Percentiles rank a stretch among this genome's conserved stretches.
These are phyloP conservation scores for Neotoxoptera formosana DNA, from an alignment of 1,140 invertebrate genomes.

Conservation along the genomic window DNA sequence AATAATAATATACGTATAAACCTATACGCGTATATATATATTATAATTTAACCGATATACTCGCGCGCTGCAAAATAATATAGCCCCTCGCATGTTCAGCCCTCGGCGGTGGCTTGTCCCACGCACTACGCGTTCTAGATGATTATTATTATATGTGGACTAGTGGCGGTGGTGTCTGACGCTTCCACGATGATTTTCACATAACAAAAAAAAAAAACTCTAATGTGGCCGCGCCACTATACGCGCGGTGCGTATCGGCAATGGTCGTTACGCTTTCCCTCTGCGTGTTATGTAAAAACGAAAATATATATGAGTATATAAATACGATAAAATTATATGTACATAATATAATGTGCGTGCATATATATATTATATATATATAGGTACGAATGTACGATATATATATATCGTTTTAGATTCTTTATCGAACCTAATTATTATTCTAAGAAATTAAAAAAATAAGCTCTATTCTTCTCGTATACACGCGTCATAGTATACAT, in stretches of 20 bases:
- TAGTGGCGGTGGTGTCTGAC: background rate
- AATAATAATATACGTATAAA: background rate
- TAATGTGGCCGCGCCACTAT: background rate
- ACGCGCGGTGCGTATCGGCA: slow-evolving; percentile 38
- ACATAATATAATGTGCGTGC: no score
- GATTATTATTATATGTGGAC: background rate
- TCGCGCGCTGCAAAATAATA: no score
- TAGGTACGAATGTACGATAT: no score
- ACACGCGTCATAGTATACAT: background rate
- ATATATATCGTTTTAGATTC: slow-evolving; percentile 21
- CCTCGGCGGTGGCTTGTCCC: background rate
- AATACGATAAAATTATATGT: background rate
- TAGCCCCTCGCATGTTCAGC: background rate
- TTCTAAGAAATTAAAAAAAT: background rate
- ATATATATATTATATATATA: background rate
- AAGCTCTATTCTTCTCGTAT: background rate
- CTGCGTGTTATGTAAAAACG: slow-evolving; percentile 49
- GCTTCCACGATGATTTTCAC: slow-evolving; percentile 18
- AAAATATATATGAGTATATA: background rate
- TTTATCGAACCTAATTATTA: slow-evolving; percentile 33
- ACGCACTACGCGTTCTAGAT: background rate
- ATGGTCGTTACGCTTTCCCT: slow-evolving; percentile 51
- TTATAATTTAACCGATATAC: background rate
- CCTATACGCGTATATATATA: background rate
- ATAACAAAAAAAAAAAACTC: slow-evolving; percentile 41